Percentiles rank a stretch among this genome's conserved stretches.
These are phyloP conservation scores for Halictus quadricinctus DNA, from an alignment of 2,888 invertebrate species.

Conservation along the genomic window DNA sequence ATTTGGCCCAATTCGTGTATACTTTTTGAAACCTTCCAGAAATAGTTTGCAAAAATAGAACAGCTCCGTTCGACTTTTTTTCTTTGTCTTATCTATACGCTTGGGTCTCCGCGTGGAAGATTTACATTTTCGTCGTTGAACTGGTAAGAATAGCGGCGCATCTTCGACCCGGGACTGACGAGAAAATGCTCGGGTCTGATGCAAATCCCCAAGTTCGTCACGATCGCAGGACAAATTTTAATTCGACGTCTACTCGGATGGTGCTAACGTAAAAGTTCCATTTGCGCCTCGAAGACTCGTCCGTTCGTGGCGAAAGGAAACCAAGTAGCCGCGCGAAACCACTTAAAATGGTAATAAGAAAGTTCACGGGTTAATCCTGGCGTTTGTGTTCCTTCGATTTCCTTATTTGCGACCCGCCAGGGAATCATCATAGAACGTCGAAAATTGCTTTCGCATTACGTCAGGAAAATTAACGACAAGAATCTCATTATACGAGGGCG, in stretches of 20 bases:
- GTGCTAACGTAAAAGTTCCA: slow-evolving; percentile 37
- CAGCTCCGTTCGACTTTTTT: background rate
- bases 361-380: slow-evolving; percentile 68
- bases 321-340: slow-evolving; percentile 58
- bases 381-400: slow-evolving; percentile 14
- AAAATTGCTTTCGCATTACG: background rate
- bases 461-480: slow-evolving; percentile 2
- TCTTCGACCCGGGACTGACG: slow-evolving; percentile 29
- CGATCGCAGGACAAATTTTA: slow-evolving; percentile 67
- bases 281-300: slow-evolving; percentile 15
- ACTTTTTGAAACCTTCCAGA: background rate
- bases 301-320: slow-evolving; percentile 16
- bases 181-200: slow-evolving; percentile 60
- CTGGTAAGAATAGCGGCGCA: slow-evolving; percentile 43
- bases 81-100: background rate
- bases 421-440: slow-evolving; percentile 24
- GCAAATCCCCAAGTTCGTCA: slow-evolving; percentile 63
- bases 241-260: slow-evolving; percentile 71
- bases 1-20: rapidly evolving
- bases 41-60: too few relatives aligned
- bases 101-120: background rate
- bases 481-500: background rate
- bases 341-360: slow-evolving; percentile 76
- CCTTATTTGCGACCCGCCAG: slow-evolving; percentile 16
- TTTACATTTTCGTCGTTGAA: slow-evolving; percentile 49